Conservation (phyloP, 2,113 vertebrate species). For the Chiloscyllium plagiosum region DNA sequence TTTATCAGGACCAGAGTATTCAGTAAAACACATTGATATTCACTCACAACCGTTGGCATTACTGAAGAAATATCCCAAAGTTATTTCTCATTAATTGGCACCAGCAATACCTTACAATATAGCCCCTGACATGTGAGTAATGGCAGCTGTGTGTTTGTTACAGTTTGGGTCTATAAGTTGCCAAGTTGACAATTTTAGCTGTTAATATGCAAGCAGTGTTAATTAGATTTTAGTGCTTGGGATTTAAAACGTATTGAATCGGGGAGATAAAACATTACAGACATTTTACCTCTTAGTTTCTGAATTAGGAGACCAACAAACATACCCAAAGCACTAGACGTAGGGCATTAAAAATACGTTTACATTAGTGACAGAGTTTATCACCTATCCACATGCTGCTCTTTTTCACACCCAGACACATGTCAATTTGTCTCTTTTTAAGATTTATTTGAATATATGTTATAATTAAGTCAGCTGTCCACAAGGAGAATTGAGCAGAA, state of each 20-base stretch:
- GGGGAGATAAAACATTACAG: background rate
- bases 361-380: background rate
- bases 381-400: background rate
- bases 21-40: background rate
- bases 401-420: background rate
- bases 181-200: background rate
- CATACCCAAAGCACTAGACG: background rate
- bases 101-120: background rate
- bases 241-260: background rate
- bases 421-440: background rate
- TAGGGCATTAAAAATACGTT: background rate
- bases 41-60: background rate
- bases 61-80: background rate
- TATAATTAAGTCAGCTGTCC: background rate
- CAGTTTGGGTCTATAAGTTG: background rate
- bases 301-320: background rate
- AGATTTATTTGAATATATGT: background rate
- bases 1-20: background rate
- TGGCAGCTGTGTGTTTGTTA: background rate
- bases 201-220: background rate
- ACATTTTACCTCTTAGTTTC: background rate
- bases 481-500: background rate
- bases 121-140: background rate
- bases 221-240: background rate
- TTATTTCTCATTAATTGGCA: background rate